Conservation (phyloP, 2,113 vertebrate genomes). For the Vimba vimba region DNA sequence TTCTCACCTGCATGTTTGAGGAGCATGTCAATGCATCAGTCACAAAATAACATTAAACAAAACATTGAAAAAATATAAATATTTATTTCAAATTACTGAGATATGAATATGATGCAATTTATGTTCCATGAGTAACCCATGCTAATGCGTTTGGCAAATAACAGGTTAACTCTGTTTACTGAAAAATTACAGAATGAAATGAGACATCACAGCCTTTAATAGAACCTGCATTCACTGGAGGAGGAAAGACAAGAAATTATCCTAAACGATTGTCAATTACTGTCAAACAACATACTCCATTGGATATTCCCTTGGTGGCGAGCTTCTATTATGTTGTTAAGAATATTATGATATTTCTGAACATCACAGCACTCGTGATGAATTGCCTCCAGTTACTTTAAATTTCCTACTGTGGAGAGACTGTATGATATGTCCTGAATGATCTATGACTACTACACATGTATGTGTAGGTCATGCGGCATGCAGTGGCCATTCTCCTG, state of each 20-base stretch:
- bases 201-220: not conserved
- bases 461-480: not conserved
- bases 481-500: constrained; percentile 4
- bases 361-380: not conserved
- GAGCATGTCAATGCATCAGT: not conserved
- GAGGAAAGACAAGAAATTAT: not conserved
- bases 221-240: not conserved
- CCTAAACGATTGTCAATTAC: constrained; percentile 19
- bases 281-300: not conserved
- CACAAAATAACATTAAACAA: not conserved
- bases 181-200: not conserved
- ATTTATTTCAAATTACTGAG: not conserved
- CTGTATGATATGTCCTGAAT: not conserved
- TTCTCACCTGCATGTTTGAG: not conserved
- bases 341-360: not conserved
- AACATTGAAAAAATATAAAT: not conserved
- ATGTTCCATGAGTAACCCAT: not conserved
- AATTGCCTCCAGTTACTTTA: not conserved
- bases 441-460: not conserved
- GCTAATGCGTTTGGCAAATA: not conserved
- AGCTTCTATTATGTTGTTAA: not conserved
- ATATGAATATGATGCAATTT: not conserved
- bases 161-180: not conserved
- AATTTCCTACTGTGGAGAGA: not conserved
- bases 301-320: not conserved